Evolutionary conservation across 2,888 invertebrate species (phyloP), one percentile per base, ranked within the genome.

Genomic region (Volucella zonaria): DNA sequence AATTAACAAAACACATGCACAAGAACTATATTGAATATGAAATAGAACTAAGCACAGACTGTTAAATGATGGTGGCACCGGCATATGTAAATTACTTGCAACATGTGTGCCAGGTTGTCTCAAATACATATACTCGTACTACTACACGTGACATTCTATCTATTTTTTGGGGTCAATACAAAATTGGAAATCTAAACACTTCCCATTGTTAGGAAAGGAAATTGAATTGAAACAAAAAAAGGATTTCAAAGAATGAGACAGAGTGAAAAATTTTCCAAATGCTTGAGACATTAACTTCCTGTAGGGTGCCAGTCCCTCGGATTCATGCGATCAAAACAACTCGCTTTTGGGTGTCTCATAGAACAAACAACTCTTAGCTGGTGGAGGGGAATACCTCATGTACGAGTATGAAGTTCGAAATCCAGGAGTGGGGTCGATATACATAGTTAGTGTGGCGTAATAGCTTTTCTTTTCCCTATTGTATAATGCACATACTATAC

Each of bases 11-110:
- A 54, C 12, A 45, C 52, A 54, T 59, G 42, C 49, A 14, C 56
- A 10, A 54, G 10, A 61, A 42, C 6, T 4, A 12, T 31, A 58
- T 12, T 12, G 1, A 8, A 49, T 23, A 56, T 31, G 56, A 56
- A 38, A n/a, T 8, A 15, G n/a, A 58, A n/a, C 8, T 31, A 12
- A 47, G 51, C 31, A 38, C 15, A 42, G 15, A 31, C 18, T 12
- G n/a, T 51, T 18, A 12, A 58, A 43, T 61, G 31, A 23, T 64
- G 47, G 62, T 43, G 59, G 54, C 70, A 80, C 75, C 80, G 71
- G 66, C 71, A 75, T 80, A 66, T 83, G 75, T 74, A 70, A 79
- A 83, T 71, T 64, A 47, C 38, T 68, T 66, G 31, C 45, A 62
- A 62, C 76, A 85, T 80, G 71, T 80, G 71, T 58, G 40, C 56